Evolutionary conservation across 2,113 vertebrate species (phyloP).

Genomic region (Platysteira castanea): DNA sequence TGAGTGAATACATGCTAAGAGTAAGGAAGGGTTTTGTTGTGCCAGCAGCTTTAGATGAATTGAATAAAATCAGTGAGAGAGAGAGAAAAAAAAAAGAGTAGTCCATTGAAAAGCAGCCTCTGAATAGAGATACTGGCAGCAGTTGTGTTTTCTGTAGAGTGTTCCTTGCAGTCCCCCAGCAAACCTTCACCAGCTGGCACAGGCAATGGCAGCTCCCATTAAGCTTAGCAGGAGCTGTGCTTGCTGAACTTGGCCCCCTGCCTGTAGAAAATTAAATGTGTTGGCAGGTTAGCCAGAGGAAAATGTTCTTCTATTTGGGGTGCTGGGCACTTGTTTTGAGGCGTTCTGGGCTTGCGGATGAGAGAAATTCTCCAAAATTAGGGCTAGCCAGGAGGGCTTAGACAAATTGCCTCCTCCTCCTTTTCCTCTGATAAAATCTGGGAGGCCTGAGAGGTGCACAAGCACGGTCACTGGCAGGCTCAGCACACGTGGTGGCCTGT

Average conservation of each 20-base stretch:
- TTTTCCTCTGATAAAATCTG: background rate
- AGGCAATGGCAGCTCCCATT: background rate
- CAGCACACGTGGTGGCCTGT: background rate
- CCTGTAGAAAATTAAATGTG: slow-evolving; percentile 46
- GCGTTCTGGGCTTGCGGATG: background rate
- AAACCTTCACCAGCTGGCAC: slow-evolving; percentile 9
- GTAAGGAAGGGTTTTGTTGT: background rate
- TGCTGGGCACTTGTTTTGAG: background rate
- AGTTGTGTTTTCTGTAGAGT: background rate
- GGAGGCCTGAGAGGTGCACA: background rate
- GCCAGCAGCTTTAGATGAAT: background rate
- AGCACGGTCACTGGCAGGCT: background rate
- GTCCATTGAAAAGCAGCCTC: background rate
- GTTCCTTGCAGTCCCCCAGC: background rate
- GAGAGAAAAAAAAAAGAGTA: fast-evolving
- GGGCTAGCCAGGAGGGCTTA: background rate
- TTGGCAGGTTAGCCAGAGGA: background rate
- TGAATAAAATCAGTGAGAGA: background rate
- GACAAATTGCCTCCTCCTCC: background rate
- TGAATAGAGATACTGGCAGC: background rate
- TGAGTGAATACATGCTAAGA: background rate
- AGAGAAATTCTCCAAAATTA: background rate
- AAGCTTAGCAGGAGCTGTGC: background rate
- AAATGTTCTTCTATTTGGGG: background rate
- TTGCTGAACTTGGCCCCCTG: slow-evolving; percentile 11